Conservation (phyloP, 2,888 invertebrate genomes). For the Yponomeuta plumbellus region DNA sequence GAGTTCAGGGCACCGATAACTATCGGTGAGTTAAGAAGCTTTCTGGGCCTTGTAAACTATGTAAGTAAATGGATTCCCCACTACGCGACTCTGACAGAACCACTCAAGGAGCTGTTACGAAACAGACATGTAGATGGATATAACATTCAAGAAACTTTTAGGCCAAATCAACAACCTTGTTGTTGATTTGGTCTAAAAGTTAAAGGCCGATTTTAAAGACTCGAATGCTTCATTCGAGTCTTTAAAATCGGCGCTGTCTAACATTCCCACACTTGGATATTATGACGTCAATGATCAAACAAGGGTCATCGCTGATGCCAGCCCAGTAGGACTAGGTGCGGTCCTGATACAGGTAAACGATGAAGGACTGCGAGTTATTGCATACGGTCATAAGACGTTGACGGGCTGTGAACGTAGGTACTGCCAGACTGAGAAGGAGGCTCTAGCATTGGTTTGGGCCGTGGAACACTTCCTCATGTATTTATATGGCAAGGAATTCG, state of each 20-base stretch:
- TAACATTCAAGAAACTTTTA: conserved; percentile 19
- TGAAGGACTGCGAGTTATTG: conserved; percentile 29
- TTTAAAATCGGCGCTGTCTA: neutral
- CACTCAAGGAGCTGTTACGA: conserved; percentile 18
- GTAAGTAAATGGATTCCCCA: conserved; percentile 28
- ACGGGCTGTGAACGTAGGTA: conserved; percentile 29
- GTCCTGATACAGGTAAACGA: conserved; percentile 24
- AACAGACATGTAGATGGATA: conserved; percentile 19
- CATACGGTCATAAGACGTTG: conserved; percentile 29
- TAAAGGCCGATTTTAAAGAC: no score
- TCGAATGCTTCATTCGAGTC: conserved; percentile 12
- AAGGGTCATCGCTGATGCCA: conserved; percentile 27
- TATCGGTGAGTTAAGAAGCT: conserved; percentile 31
- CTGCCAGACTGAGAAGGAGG: conserved; percentile 33
- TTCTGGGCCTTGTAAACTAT: conserved; percentile 31
- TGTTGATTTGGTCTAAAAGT: no score
- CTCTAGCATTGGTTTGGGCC: conserved; percentile 30
- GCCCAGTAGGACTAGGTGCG: conserved; percentile 26
- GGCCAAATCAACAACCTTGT: conserved; percentile 16
- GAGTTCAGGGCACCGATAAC: conserved; percentile 24
- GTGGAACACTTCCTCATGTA: conserved; percentile 31
- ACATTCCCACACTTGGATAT: conserved; percentile 22
- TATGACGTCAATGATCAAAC: conserved; percentile 25
- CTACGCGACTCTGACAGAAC: conserved; percentile 26
- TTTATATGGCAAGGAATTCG: conserved; percentile 31